These are phyloP conservation scores for Coremacera marginata DNA, from an alignment of 2,888 invertebrate species.

Conservation along the genomic window DNA sequence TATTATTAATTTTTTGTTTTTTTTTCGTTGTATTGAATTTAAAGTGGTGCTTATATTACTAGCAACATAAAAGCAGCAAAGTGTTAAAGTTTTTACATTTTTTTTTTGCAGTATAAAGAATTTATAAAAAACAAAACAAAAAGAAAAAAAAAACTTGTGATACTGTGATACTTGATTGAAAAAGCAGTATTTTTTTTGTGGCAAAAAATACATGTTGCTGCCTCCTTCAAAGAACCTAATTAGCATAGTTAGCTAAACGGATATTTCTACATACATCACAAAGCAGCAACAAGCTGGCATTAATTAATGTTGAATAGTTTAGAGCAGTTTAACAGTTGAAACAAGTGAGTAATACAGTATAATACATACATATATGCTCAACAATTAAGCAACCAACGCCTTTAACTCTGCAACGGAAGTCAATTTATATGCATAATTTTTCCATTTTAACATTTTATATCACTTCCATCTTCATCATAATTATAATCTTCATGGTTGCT, in stretches of 20 bases:
- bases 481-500: background rate
- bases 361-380: background rate
- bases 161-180: background rate
- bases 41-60: too few relatives aligned
- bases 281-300: background rate
- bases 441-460: background rate
- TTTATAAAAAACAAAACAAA: too few relatives aligned
- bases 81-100: background rate
- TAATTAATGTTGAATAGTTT: background rate
- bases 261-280: conserved; percentile 20
- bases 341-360: background rate
- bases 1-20: too few relatives aligned
- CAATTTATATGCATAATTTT: too few relatives aligned
- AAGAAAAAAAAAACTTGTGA: too few relatives aligned
- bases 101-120: conserved; percentile 1
- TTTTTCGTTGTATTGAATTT: too few relatives aligned
- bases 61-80: too few relatives aligned
- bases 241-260: conserved; percentile 1
- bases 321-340: background rate
- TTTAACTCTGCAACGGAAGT: background rate
- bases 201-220: background rate
- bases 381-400: conserved; percentile 4
- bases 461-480: background rate
- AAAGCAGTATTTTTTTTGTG: background rate
- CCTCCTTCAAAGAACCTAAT: background rate